These are phyloP conservation scores for Micromys minutus DNA, from an alignment of 2,113 vertebrate genomes.

Conservation along the genomic window DNA sequence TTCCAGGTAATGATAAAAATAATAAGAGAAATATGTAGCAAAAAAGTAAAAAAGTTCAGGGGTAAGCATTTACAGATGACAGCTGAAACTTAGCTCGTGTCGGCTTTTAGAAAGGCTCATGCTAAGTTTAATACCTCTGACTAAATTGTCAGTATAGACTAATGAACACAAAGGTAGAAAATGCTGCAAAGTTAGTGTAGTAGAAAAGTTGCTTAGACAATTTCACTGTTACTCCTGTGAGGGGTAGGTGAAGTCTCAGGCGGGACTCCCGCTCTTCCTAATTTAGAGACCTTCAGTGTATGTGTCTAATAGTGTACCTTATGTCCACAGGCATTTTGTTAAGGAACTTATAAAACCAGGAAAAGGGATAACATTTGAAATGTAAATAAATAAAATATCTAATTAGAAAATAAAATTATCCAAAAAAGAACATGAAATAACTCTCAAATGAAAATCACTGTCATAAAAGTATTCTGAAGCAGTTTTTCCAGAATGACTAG, in stretches of 20 bases:
- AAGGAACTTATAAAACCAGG: neutral
- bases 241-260: neutral
- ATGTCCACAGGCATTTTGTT: neutral
- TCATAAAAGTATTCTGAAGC: slow-evolving; percentile 44
- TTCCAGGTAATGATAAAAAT: slow-evolving; percentile 32
- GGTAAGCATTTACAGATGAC: neutral
- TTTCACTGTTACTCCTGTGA: slow-evolving; percentile 34
- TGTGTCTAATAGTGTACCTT: neutral
- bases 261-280: slow-evolving; percentile 59
- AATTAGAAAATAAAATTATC: too few species aligned
- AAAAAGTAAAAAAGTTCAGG: neutral
- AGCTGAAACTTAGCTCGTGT: slow-evolving; percentile 2
- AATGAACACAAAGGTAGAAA: neutral
- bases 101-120: slow-evolving; percentile 15
- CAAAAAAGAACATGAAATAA: neutral
- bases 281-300: slow-evolving; percentile 32
- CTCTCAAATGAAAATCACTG: slow-evolving; percentile 41
- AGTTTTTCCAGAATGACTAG: neutral
- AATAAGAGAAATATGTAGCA: neutral
- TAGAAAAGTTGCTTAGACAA: slow-evolving; percentile 69
- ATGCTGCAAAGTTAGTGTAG: slow-evolving; percentile 32
- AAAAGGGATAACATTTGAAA: too few species aligned
- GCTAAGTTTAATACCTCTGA: slow-evolving; percentile 45
- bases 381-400: too few species aligned
- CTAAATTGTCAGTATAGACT: slow-evolving; percentile 58